Evolutionary conservation across 2,797 vertebrate genomes (phyloP).

Genomic region (Percopsis omiscomaycus): DNA sequence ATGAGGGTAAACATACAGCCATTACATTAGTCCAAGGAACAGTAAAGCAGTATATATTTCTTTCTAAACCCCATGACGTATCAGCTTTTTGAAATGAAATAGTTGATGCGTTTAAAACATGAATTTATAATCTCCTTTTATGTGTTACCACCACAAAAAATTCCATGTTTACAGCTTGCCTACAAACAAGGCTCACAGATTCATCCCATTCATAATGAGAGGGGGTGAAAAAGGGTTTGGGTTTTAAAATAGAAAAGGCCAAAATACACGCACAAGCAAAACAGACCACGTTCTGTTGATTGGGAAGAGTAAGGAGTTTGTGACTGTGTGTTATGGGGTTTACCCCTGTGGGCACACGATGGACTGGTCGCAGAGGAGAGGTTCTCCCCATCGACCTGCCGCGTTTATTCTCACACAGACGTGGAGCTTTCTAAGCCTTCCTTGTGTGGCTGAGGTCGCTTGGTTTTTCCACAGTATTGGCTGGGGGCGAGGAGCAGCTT

Average conservation of each 20-base stretch:
- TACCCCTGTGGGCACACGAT: slow-evolving; percentile 70
- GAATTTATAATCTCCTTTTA: slow-evolving; percentile 45
- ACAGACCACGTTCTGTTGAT: slow-evolving; percentile 83
- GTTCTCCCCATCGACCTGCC: slow-evolving; percentile 66
- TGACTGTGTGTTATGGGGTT: slow-evolving; percentile 78
- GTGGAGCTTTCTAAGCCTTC: slow-evolving; percentile 60
- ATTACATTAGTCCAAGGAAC: background rate
- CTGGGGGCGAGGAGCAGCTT: slow-evolving; percentile 37
- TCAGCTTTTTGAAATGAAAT: background rate
- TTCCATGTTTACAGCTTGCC: slow-evolving; percentile 70
- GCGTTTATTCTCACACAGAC: slow-evolving; percentile 62
- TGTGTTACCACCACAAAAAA: slow-evolving; percentile 57
- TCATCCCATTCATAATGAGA: slow-evolving; percentile 73
- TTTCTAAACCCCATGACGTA: background rate
- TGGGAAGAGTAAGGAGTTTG: slow-evolving; percentile 82
- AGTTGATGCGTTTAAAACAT: slow-evolving; percentile 32
- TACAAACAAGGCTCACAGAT: slow-evolving; percentile 67
- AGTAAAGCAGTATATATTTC: background rate
- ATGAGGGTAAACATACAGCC: background rate
- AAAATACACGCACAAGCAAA: slow-evolving; percentile 77
- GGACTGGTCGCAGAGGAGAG: slow-evolving; percentile 63
- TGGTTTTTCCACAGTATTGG: slow-evolving; percentile 49
- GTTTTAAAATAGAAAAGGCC: slow-evolving; percentile 82
- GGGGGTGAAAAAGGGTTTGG: slow-evolving; percentile 57
- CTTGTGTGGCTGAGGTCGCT: slow-evolving; percentile 62